These are phyloP conservation scores for Drosophila borealis DNA, from an alignment of 2,888 invertebrate genomes.

Conservation along the genomic window DNA sequence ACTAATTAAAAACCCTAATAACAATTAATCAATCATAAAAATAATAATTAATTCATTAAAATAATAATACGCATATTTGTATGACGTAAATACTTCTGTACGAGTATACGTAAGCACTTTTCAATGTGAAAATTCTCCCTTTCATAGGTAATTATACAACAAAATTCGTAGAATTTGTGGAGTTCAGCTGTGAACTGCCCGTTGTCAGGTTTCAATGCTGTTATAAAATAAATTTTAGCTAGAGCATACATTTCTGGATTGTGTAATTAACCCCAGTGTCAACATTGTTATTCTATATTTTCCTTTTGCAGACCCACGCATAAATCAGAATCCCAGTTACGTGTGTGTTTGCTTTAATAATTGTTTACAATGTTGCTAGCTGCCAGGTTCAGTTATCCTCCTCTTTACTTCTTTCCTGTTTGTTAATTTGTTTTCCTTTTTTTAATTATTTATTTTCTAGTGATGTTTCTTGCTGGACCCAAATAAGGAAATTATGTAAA, in stretches of 20 bases:
- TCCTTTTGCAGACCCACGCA: neutral
- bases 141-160: no score
- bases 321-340: slow-evolving; percentile 26
- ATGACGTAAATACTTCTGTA: no score
- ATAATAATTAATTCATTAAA: no score
- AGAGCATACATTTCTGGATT: neutral
- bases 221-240: neutral
- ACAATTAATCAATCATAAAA: no score
- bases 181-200: neutral
- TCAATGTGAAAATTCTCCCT: no score
- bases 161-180: neutral
- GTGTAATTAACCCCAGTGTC: neutral
- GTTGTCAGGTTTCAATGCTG: neutral
- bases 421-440: neutral
- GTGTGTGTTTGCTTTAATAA: slow-evolving; percentile 27
- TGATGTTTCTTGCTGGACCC: no score
- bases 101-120: no score
- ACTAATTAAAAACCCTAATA: no score
- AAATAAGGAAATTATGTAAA: no score
- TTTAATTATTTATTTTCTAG: slow-evolving; percentile 8
- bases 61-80: no score
- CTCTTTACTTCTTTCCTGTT: neutral
- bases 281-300: neutral
- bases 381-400: neutral
- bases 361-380: slow-evolving; percentile 14